A percentile compares a stretch with the other conserved stretches of the same genome.
Conservation (phyloP, 1,140 invertebrate species). For the Uloborus diversus region DNA sequence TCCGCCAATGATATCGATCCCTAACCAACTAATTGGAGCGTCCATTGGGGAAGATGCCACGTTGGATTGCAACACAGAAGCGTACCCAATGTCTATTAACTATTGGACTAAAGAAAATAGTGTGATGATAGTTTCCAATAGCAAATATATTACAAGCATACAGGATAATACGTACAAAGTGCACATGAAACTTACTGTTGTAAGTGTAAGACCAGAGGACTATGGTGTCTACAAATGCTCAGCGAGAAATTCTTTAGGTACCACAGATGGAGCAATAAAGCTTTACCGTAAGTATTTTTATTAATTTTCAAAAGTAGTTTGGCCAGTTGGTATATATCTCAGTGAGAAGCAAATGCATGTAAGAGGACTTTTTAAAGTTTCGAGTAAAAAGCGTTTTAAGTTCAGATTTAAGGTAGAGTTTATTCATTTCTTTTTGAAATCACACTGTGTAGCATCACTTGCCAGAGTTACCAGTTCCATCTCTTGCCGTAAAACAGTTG, state of each 20-base stretch:
- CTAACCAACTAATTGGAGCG: conserved; percentile 67
- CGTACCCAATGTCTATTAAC: conserved; percentile 59
- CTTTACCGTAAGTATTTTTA: conserved; percentile 81
- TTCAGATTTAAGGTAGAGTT: no score
- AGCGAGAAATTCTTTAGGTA: conserved; percentile 90
- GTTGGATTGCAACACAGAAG: conserved; percentile 66
- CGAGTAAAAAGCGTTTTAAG: no score
- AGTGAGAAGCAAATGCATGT: no score
- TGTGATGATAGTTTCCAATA: conserved; percentile 57
- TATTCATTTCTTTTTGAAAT: no score
- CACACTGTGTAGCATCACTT: no score
- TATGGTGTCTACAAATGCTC: conserved; percentile 88
- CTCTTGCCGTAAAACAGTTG: no score
- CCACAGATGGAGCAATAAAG: conserved; percentile 89
- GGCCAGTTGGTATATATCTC: no score
- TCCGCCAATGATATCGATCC: conserved; percentile 68
- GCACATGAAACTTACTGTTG: conserved; percentile 60
- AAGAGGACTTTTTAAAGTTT: no score
- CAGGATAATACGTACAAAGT: conserved; percentile 59
- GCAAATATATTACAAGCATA: conserved; percentile 58
- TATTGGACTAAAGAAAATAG: conserved; percentile 61
- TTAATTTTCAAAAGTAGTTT: no score
- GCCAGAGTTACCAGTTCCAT: no score
- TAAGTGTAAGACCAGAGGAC: conserved; percentile 69
- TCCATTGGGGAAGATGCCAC: conserved; percentile 64